Percentiles rank a stretch among this genome's conserved stretches.
phyloP scores from a whole-genome alignment of 2,888 invertebrate species.

The Steinernema scapterisci region DNA sequence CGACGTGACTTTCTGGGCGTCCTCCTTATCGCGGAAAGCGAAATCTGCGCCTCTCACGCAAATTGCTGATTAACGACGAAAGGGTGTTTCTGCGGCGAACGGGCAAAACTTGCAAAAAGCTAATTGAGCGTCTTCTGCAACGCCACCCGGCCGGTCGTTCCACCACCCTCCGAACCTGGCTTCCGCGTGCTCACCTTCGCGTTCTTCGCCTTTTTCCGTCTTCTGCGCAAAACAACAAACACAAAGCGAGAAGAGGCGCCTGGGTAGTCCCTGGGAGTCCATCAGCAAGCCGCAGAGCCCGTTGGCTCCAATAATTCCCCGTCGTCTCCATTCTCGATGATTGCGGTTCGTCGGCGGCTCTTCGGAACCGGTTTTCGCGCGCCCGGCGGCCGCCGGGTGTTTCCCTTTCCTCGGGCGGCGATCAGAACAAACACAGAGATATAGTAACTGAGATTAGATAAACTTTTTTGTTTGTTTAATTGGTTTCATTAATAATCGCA shows the following conservation, averaged over 20 bases:
- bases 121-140: neutral
- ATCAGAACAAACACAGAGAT: conserved; percentile 31
- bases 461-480: conserved; percentile 32
- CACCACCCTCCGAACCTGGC: neutral
- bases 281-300: neutral
- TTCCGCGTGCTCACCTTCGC: neutral
- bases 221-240: conserved; percentile 22
- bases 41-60: neutral
- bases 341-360: conserved; percentile 29
- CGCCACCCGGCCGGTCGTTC: neutral
- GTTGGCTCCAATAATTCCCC: conserved; percentile 27
- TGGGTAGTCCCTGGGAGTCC: conserved; percentile 14
- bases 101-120: neutral
- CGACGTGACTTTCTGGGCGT: conserved; percentile 10
- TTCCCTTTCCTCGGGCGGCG: conserved; percentile 28
- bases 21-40: neutral
- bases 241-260: conserved; percentile 20
- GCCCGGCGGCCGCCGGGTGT: conserved; percentile 28
- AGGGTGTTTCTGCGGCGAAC: neutral
- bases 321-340: conserved; percentile 29
- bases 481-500: neutral
- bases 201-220: neutral
- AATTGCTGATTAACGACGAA: neutral
- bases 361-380: conserved; percentile 21
- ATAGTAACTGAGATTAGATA: conserved; percentile 30